phyloP scores from a whole-genome alignment of 1,140 invertebrate genomes.

The Drosophila cardini region DNA sequence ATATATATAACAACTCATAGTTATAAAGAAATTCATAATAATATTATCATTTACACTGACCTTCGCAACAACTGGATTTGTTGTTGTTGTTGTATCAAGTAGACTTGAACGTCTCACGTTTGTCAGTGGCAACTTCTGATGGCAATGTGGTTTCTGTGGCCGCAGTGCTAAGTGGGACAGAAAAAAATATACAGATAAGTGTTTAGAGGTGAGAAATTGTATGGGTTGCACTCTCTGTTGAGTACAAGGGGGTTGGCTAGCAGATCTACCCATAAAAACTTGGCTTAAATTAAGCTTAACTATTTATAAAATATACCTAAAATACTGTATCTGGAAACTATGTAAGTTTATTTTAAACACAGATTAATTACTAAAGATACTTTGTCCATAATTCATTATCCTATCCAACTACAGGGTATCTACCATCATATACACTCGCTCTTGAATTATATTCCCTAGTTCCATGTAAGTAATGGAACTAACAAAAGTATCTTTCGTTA shows the following conservation, averaged over 20 bases:
- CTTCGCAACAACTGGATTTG: conserved; percentile 55
- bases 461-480: no score
- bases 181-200: conserved; percentile 2
- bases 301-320: no score
- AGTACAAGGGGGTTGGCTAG: background rate
- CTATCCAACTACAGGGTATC: no score
- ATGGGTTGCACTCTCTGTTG: conserved; percentile 23
- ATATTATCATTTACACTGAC: conserved; percentile 59
- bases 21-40: conserved; percentile 38
- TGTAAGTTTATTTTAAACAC: no score
- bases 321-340: no score
- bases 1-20: conserved; percentile 16
- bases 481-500: no score
- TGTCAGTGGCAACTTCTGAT: conserved; percentile 48
- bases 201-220: conserved; percentile 17
- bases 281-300: no score
- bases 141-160: conserved; percentile 33
- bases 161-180: conserved; percentile 24
- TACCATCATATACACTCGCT: no score
- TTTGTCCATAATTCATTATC: no score
- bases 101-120: conserved; percentile 57
- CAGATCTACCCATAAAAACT: no score
- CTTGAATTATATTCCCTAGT: no score
- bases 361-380: no score
- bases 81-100: conserved; percentile 38